Evolutionary conservation across 2,888 invertebrate genomes (phyloP), one percentile per base, ranked within the genome.

Genomic region (Torymus tubicola): DNA sequence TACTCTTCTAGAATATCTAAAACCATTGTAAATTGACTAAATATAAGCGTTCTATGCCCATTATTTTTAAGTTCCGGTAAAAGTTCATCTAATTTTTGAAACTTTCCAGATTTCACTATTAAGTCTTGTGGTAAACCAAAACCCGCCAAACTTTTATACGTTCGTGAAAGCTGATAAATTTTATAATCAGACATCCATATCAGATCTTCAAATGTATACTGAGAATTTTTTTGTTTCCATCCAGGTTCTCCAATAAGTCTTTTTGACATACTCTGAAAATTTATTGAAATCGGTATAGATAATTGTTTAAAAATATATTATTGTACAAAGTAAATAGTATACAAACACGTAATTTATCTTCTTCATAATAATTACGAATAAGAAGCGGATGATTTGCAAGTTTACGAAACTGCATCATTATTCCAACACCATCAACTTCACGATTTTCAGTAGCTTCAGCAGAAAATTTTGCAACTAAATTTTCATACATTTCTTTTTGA

Each of bases 11-110:
- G 91, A 84, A 99, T 94, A 91, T 99, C 98, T 89, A 99, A 92
- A 93, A 99, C 94, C 93, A 98, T 97, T 53, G 97, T 96, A 92
- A 99, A 99, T 93, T 99, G 99, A 89, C 97, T 98, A 92, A 99
- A 99, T 84, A 99, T 93, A 80, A 99, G 92, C 83, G 98, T 96
- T 16, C 98, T 93, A 90, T 96, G 96, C 0, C 95, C 96, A 0
- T 93, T 94, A 10, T 91, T 91, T 89, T 96, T 95, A 82, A 98
- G 91, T 79, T 93, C 92, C 0, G 96, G 95, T 81, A 99, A 91
- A 87, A 97, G 91, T 84, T 93, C 92, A 88, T 98, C 97, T 77
- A 99, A 91, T 88, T 94, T 94, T 53, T 92, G 88, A 88, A 98
- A 96, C 92, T 99, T 99, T 0, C 98, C 98, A 0, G 98, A 97